Evolutionary conservation across 2,113 vertebrate species (phyloP).

Genomic region (Coracopsis vasa): DNA sequence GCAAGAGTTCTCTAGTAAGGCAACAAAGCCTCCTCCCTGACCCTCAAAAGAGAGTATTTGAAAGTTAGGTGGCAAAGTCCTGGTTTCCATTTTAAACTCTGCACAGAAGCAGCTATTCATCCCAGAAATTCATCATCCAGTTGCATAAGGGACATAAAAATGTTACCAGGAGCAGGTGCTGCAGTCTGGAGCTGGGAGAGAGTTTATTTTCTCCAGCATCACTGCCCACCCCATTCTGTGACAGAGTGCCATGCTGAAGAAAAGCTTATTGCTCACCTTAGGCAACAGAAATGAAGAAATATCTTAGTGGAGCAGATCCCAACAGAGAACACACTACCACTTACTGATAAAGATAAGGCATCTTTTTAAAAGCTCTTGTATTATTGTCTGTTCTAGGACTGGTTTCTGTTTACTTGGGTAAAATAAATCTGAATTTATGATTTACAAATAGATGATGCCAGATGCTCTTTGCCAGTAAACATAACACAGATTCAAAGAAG

Average conservation of each 20-base stretch:
- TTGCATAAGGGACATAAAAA: not conserved
- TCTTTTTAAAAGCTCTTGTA: not conserved
- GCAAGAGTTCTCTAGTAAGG: not conserved
- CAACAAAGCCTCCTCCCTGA: not conserved
- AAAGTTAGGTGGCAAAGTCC: not conserved
- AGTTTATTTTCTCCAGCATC: not conserved
- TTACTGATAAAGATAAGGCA: not conserved
- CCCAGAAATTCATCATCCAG: not conserved
- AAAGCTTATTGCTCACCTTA: not conserved
- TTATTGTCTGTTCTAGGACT: not conserved
- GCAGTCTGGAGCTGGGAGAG: not conserved
- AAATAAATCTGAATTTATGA: not conserved
- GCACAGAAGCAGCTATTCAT: not conserved
- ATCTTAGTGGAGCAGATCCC: not conserved
- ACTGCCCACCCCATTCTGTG: not conserved
- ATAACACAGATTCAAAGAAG: not conserved
- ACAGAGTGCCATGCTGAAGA: not conserved
- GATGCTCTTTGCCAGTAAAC: not conserved
- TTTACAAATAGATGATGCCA: not conserved
- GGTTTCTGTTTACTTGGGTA: not conserved
- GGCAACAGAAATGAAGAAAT: not conserved
- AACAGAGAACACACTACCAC: accelerated
- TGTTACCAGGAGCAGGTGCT: not conserved
- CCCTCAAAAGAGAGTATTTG: not conserved
- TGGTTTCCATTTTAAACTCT: not conserved